Percentiles rank a stretch among this genome's conserved stretches.
phyloP scores from a whole-genome alignment of 1,140 invertebrate genomes.

The Bombus pyrosoma region DNA sequence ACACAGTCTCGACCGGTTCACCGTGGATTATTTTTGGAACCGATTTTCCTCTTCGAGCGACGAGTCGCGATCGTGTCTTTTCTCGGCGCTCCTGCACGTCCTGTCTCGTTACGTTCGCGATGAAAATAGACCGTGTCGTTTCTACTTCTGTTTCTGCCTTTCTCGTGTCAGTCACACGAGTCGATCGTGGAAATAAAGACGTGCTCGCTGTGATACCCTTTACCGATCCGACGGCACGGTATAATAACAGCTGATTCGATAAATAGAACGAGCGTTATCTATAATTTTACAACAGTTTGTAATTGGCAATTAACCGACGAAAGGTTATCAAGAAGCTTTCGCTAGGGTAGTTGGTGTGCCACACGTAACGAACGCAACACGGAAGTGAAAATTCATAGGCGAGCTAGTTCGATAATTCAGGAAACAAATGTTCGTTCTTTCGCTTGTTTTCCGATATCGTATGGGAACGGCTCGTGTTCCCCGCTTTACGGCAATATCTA shows the following conservation, averaged over 20 bases:
- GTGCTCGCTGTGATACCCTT: background rate
- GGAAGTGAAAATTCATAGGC: conserved; percentile 15
- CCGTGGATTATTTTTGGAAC: background rate
- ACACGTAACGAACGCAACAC: background rate
- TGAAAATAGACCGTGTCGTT: conserved; percentile 17
- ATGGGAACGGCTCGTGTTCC: background rate
- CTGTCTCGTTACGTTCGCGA: background rate
- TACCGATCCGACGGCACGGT: background rate
- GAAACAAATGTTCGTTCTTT: background rate
- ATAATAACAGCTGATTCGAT: too few species aligned
- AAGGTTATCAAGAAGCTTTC: background rate
- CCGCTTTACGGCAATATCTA: background rate
- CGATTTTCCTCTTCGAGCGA: background rate
- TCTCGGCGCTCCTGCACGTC: background rate
- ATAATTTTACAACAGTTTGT: too few species aligned
- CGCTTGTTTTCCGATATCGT: conserved; percentile 26
- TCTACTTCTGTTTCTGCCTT: background rate
- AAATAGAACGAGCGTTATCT: too few species aligned
- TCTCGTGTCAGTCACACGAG: background rate
- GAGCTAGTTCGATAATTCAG: conserved; percentile 6
- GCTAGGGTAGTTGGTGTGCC: background rate
- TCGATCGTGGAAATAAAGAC: background rate
- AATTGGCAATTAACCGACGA: background rate
- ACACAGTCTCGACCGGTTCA: background rate
- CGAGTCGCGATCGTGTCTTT: background rate